phyloP scores from a whole-genome alignment of 2,888 invertebrate genomes.

The Aleiodes leptofemur region DNA sequence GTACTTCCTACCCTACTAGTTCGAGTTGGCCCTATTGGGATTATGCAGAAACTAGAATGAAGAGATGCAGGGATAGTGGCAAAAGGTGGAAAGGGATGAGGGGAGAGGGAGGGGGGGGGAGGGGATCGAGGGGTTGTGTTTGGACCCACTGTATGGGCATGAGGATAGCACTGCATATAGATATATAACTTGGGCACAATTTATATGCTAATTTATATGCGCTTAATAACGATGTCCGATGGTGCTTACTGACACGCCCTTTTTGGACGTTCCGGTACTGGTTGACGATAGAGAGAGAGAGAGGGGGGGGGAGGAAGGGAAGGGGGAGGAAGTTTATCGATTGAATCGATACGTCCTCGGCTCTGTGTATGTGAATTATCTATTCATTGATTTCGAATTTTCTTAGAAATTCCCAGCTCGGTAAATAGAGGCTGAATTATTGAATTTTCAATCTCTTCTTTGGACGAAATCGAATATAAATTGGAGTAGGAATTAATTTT shows the following conservation, averaged over 20 bases:
- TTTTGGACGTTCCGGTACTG: conserved; percentile 52
- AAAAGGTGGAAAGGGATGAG: no score
- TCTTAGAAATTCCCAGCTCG: background rate
- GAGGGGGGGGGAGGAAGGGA: background rate
- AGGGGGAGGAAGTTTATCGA: conserved; percentile 7
- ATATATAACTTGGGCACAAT: conserved; percentile 65
- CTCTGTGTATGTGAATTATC: background rate
- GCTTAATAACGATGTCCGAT: conserved; percentile 75
- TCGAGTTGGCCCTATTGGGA: conserved; percentile 54
- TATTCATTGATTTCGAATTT: conserved; percentile 11
- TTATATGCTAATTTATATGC: conserved; percentile 76
- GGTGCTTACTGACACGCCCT: conserved; percentile 73
- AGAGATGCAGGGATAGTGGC: conserved; percentile 38
- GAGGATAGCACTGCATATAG: conserved; percentile 39
- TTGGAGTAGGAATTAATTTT: background rate
- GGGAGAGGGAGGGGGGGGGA: conserved; percentile 44
- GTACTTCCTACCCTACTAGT: conserved; percentile 6
- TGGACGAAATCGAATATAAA: background rate
- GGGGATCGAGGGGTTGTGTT: background rate
- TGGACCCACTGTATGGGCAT: conserved; percentile 33
- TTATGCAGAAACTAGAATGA: conserved; percentile 66
- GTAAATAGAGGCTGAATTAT: conserved; percentile 11
- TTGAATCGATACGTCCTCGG: conserved; percentile 1
- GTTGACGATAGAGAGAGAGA: no score
- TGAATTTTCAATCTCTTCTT: conserved; percentile 14